These are phyloP conservation scores for Mormyrus proboscirostris DNA, from an alignment of 2,797 vertebrate species.

Conservation along the genomic window DNA sequence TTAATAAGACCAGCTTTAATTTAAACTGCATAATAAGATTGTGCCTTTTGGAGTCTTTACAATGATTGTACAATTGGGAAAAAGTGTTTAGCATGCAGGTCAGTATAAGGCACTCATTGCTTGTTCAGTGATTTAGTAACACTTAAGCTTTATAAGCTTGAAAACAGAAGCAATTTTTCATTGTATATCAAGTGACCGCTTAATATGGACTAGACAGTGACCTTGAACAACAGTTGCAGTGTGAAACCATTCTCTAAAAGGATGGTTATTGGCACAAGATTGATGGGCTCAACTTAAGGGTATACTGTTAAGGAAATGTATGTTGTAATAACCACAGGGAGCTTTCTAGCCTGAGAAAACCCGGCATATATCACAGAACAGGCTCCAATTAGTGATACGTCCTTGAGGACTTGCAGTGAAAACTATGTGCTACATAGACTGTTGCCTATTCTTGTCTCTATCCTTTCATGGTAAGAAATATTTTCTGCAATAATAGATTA, in stretches of 20 bases:
- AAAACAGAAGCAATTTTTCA: slow-evolving; percentile 10
- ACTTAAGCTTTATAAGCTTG: slow-evolving; percentile 7
- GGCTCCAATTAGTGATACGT: background rate
- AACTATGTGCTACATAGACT: background rate
- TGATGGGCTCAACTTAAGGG: background rate
- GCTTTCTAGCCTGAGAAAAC: background rate
- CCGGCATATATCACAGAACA: background rate
- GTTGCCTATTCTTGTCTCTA: background rate
- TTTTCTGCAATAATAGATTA: background rate
- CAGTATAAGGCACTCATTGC: background rate
- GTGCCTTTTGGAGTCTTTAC: background rate
- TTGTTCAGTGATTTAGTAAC: background rate
- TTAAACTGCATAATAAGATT: background rate
- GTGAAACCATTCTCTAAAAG: background rate
- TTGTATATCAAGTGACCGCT: slow-evolving; percentile 1
- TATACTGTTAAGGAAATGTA: background rate
- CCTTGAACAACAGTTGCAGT: slow-evolving; percentile 4
- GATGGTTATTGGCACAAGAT: slow-evolving; percentile 6
- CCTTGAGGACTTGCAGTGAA: slow-evolving; percentile 1
- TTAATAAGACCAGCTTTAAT: background rate
- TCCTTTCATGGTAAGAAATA: background rate
- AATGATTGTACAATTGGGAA: background rate
- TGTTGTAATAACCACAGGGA: background rate
- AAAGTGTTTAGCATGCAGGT: slow-evolving; percentile 4
- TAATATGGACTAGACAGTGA: background rate